Base-by-base conservation (phyloP, 2,888 invertebrate genomes). In the Xestoiulus laeticollis region DNA sequence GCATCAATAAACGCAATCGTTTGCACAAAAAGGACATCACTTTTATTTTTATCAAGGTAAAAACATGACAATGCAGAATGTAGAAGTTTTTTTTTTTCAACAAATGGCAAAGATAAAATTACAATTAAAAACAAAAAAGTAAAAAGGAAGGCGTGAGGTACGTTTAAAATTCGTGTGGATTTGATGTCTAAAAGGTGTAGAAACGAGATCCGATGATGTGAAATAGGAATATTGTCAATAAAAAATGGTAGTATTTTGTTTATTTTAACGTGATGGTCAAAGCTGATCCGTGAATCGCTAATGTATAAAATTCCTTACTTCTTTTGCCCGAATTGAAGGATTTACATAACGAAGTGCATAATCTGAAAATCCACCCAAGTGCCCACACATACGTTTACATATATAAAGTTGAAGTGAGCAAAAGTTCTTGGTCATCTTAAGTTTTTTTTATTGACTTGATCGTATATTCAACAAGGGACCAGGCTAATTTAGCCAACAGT, bases 61-160 rank as follows among this genome's bases (percentile, higher is more conserved):
- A 85, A 85, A 85, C 85, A 85, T 85, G 85, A 43, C 43, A 85
- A 85, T 85, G 85, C 85, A 32, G 44, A 85, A 85, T 85, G 85
- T 43, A 85, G 43, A 85, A 38, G 43, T 85, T 43, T 43, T 43
- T 26, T 38, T 26, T 38, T 32, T 19, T 16, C 44, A 85, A 85
- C 85, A 85, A 85, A 85, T 85, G 85, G 38, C 43, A 22, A 85
- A 85, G 44, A 43, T 85, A 85, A 85, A 30, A 78, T 78, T 78
- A 78, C 78, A 30, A 26, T 78, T 78, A 78, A 78, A 59, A 78
- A 78, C 78, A 30, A 78, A n/a, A n/a, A 78, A 78, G 14, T 38
- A 38, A 78, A 78, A 78, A 78, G 78, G 26, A 78, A 78, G 78
- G 78, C 78, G 78, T 78, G 78, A 78, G 78, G 78, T 78, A 78